Conservation (phyloP, 1,140 invertebrate species). For the Kradibia gibbosae region DNA sequence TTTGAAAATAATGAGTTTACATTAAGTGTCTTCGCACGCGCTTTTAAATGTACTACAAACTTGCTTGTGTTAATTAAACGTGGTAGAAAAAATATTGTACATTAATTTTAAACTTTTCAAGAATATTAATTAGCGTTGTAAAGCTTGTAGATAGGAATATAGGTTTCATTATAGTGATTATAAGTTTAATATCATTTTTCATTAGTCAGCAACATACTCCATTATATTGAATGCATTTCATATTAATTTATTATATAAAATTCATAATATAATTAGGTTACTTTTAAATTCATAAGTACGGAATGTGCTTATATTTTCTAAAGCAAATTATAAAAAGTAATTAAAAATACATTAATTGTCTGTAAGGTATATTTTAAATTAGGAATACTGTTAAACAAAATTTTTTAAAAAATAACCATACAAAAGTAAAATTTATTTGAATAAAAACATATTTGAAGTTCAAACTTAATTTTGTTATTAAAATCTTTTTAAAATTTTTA, state of each 20-base stretch:
- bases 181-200: not conserved
- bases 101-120: not conserved
- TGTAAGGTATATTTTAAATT: no score
- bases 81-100: not conserved
- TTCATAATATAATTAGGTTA: not conserved
- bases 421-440: no score
- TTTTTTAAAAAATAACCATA: no score
- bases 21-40: not conserved
- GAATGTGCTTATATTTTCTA: not conserved
- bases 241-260: not conserved
- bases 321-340: not conserved
- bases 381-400: no score
- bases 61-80: not conserved
- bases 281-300: not conserved
- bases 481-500: no score
- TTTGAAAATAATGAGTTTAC: no score
- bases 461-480: no score
- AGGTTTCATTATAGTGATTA: not conserved
- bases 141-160: not conserved
- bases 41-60: not conserved
- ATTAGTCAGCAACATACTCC: not conserved
- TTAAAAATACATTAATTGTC: not conserved
- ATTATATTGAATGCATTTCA: not conserved
- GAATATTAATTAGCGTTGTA: constrained; percentile 1
- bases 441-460: no score